These are phyloP conservation scores for Streptopelia turtur DNA, from an alignment of 2,797 vertebrate genomes.

Conservation along the genomic window DNA sequence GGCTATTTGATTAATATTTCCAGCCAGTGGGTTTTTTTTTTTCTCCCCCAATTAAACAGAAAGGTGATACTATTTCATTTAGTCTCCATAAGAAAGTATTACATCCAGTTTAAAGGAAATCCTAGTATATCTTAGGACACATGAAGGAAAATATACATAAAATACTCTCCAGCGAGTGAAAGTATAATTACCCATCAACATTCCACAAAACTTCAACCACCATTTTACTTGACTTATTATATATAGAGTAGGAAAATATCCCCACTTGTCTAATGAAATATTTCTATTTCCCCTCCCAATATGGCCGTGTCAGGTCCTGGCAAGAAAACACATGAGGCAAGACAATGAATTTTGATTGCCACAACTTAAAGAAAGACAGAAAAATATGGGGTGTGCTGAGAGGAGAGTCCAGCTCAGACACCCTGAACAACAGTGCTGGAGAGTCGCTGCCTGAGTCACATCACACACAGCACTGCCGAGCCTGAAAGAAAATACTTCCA, in stretches of 20 bases:
- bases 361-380: not conserved
- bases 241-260: not conserved
- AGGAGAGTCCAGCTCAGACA: not conserved
- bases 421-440: not conserved
- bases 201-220: not conserved
- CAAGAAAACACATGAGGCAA: fast-evolving
- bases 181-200: not conserved
- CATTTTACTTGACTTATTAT: not conserved
- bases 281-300: not conserved
- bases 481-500: not conserved
- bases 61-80: not conserved
- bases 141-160: not conserved
- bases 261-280: not conserved
- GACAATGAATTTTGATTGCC: not conserved
- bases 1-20: not conserved
- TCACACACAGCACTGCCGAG: not conserved
- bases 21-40: not conserved
- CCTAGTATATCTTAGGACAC: not conserved
- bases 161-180: not conserved
- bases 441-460: not conserved
- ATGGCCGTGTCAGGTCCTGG: not conserved
- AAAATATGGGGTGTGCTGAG: not conserved
- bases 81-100: not conserved
- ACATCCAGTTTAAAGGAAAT: constrained; percentile 11
- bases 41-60: not conserved